Evolutionary conservation across 2,797 vertebrate genomes (phyloP), one percentile per base, ranked within the genome.

Genomic region (Tamandua tetradactyla): DNA sequence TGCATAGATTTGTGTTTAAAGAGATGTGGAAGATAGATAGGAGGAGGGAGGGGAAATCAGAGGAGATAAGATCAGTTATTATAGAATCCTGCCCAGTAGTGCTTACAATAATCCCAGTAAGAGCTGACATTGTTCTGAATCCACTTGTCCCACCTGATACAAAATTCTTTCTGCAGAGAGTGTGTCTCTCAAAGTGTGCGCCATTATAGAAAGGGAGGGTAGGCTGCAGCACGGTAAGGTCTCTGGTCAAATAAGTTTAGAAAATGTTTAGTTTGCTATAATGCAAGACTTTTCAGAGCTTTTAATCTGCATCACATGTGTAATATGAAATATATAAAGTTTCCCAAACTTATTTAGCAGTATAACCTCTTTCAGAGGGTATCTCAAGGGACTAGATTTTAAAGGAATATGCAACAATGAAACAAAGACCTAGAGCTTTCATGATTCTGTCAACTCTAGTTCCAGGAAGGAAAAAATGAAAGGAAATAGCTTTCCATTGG

Each of bases 381-480:
- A 91, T 84, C 78, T 96, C 52, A 76, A 84, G 69, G 47, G 47
- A 87, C 68, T 81, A 64, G 23, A 52, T 59, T n/a, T 83, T 86
- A 86, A 79, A 47, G 55, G 69, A 76, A 78, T 75, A 23, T 61
- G 37, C 61, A 88, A 84, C 91, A 81, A 18, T 81, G 13, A 81
- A 87, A 75, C 52, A 69, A 89, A 92, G 9, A 35, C 69, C 59
- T 74, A 44, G 85, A 64, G 25, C 69, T 92, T 72, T 32, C 30
- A 2, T 72, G 52, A 81, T 79, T 94, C 55, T 52, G 13, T 88
- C 75, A 83, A 23, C 42, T 89, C 64, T 72, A 49, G 44, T 89
- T 96, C 80, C 71, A 87, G 44, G 75, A 40, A 93, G 61, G 55
- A 91, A 76, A 92, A 64, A 44, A 40, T 62, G 55, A 59, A 90